Percentiles rank a stretch among this genome's conserved stretches.
Conservation (phyloP, 2,113 vertebrate genomes). For the Athene noctua region DNA sequence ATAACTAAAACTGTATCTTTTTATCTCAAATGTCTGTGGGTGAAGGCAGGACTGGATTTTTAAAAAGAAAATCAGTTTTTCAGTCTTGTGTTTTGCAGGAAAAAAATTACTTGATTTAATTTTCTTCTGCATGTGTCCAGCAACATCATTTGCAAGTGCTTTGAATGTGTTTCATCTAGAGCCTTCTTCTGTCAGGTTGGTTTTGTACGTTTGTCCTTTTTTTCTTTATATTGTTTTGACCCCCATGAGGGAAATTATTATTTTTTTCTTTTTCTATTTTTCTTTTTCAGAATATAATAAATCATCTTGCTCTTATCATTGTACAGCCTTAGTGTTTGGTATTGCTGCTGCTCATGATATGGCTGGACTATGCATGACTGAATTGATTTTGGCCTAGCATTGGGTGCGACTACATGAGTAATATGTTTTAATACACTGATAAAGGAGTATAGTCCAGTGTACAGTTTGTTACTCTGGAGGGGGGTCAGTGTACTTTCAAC, state of each 20-base stretch:
- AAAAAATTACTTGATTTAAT: neutral
- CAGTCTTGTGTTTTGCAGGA: neutral
- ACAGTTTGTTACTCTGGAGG: neutral
- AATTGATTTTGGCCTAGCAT: neutral
- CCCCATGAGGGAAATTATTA: constrained; percentile 3
- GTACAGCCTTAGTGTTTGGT: neutral
- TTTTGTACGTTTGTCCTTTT: constrained; percentile 55
- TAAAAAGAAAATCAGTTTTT: neutral
- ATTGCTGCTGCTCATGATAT: neutral
- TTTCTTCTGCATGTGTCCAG: constrained; percentile 34
- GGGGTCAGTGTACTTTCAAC: neutral
- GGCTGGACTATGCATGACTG: neutral
- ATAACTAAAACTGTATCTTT: neutral
- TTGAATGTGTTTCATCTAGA: constrained; percentile 35
- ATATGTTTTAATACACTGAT: neutral
- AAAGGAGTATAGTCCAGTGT: neutral
- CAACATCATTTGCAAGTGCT: constrained; percentile 48
- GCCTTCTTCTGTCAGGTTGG: constrained; percentile 47
- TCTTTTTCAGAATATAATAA: constrained; percentile 49
- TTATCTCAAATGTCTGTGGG: neutral
- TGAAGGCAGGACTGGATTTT: constrained; percentile 20
- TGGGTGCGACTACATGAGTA: neutral
- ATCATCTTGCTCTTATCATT: constrained; percentile 53
- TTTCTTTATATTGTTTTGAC: constrained; percentile 55
- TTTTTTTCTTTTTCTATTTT: neutral